Percentiles rank a stretch among this genome's conserved stretches.
Conservation (phyloP, 2,113 vertebrate species). For the Rhineura floridana region DNA sequence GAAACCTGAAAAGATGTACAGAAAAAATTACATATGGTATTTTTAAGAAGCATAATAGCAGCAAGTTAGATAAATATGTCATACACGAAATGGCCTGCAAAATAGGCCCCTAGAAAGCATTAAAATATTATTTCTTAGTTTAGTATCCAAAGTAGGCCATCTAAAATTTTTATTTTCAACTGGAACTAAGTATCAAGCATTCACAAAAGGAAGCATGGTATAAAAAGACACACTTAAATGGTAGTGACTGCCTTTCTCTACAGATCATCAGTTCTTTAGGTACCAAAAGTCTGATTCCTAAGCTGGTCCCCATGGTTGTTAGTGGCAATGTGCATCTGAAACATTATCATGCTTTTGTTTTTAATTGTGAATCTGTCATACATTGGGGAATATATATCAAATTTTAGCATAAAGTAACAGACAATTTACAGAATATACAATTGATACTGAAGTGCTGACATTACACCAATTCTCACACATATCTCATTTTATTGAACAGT, state of each 20-base stretch:
- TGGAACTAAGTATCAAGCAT: background rate
- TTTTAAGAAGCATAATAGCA: background rate
- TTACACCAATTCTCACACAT: background rate
- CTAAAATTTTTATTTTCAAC: background rate
- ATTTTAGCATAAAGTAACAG: background rate
- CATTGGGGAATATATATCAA: fast-evolving
- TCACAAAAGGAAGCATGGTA: background rate
- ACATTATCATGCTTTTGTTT: background rate
- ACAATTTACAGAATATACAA: background rate
- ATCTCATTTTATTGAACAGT: fast-evolving
- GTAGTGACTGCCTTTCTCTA: background rate
- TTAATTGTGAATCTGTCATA: background rate
- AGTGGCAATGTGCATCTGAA: background rate
- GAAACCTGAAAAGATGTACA: constrained; percentile 36
- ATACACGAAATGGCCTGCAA: constrained; percentile 10
- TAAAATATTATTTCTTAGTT: constrained; percentile 43
- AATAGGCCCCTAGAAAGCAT: constrained; percentile 14
- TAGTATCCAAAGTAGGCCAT: background rate
- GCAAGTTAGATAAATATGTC: background rate
- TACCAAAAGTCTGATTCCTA: background rate
- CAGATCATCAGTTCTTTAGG: background rate
- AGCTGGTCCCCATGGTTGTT: background rate
- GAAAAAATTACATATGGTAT: constrained; percentile 18
- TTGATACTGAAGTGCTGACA: background rate
- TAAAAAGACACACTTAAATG: background rate